Percentiles rank a stretch among this genome's conserved stretches.
Conservation (phyloP, 2,888 invertebrate genomes). For the Tenthredo notha region DNA sequence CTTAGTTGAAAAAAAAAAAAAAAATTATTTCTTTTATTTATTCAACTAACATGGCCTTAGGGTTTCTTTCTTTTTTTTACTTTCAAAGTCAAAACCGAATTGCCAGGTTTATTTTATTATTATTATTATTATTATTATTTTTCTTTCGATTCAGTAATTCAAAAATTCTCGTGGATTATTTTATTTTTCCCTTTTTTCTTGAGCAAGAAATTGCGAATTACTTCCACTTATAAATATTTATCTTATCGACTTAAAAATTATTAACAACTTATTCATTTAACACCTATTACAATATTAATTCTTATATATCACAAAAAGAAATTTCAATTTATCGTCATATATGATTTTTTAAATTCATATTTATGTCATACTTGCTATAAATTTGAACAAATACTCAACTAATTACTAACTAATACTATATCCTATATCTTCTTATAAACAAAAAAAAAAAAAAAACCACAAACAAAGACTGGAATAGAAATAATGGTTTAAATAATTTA, state of each 20-base stretch:
- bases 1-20: too few relatives aligned
- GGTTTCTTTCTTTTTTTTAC: constrained; percentile 56
- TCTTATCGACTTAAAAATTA: neutral
- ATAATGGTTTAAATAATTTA: neutral
- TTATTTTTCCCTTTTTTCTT: neutral
- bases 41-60: constrained; percentile 60
- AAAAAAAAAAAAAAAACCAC: neutral
- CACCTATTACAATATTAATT: constrained; percentile 29
- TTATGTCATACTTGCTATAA: neutral
- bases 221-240: neutral
- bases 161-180: constrained; percentile 9
- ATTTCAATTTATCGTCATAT: neutral
- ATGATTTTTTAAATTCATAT: neutral
- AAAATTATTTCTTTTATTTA: neutral
- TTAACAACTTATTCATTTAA: neutral
- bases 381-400: neutral
- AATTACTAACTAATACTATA: neutral
- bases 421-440: neutral
- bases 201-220: constrained; percentile 40
- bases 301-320: constrained; percentile 11
- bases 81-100: constrained; percentile 63
- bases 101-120: constrained; percentile 58
- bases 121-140: neutral
- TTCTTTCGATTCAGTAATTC: constrained; percentile 19
- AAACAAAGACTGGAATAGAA: neutral